Evolutionary conservation across 1,140 invertebrate species (phyloP).

Genomic region (Caenorhabditis latens): DNA sequence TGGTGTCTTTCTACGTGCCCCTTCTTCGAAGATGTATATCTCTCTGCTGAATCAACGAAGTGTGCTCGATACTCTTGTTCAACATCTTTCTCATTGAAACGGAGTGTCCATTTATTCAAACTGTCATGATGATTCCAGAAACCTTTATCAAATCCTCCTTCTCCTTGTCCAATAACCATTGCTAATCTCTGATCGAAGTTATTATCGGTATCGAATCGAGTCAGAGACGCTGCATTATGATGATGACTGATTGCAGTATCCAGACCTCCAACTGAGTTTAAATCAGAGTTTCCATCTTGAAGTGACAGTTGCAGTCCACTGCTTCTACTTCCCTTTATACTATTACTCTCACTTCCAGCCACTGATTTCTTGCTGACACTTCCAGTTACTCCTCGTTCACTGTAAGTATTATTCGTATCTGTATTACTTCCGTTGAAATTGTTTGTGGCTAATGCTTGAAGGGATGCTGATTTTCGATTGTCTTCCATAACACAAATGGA

Average conservation of each 20-base stretch:
- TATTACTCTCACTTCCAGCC: constrained; percentile 56
- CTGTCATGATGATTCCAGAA: constrained; percentile 90
- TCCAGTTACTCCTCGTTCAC: constrained; percentile 43
- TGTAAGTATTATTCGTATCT: constrained; percentile 58
- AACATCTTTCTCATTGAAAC: constrained; percentile 84
- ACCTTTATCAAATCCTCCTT: constrained; percentile 79
- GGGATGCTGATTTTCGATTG: constrained; percentile 73
- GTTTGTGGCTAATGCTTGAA: constrained; percentile 71
- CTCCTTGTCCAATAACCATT: constrained; percentile 69
- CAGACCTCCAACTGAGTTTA: constrained; percentile 72
- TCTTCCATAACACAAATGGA: constrained; percentile 71
- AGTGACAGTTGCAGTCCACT: constrained; percentile 60
- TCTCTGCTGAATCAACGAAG: constrained; percentile 79
- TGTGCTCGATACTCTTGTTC: constrained; percentile 88
- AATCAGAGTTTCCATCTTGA: constrained; percentile 73
- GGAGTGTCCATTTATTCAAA: constrained; percentile 85
- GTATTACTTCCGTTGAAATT: constrained; percentile 58
- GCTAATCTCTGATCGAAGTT: constrained; percentile 77
- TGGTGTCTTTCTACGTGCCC: constrained; percentile 45
- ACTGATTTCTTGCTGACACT: constrained; percentile 47
- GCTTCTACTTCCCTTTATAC: constrained; percentile 64
- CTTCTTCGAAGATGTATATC: constrained; percentile 78
- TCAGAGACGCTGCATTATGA: constrained; percentile 77
- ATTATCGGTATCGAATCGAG: constrained; percentile 76
- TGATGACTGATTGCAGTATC: constrained; percentile 77